Evolutionary conservation across 2,113 vertebrate genomes (phyloP), one percentile per base, ranked within the genome.

Genomic region (Saimiri boliviensis): DNA sequence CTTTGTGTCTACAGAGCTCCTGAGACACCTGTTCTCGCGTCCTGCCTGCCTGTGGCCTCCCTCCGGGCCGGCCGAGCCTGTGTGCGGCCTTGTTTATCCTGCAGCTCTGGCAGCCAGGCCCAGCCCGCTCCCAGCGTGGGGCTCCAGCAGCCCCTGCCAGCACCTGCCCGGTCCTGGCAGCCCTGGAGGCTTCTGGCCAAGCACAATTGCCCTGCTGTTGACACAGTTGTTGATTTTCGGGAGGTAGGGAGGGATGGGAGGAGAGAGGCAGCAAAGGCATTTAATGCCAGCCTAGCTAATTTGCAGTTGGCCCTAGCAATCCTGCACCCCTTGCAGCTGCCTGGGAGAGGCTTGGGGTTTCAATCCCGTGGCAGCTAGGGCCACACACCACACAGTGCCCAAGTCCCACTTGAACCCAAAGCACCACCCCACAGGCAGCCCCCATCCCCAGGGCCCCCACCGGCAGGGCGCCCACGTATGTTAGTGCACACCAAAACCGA

Each of bases 11-110:
- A 90, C 60, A 19, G 12, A 11, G 89, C 96, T 97, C 96, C 89
- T 6, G 86, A 94, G 97, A 97, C 98, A 98, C 98, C 98, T 98
- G 97, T 98, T 98, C 86, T 91, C 60, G n/a, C 37, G 70, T 88
- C 49, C n/a, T 82, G 95, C 94, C 89, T 47, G 92, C 86, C 77
- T n/a, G 35, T 16, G 23, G 97, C 91, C 90, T 52, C 96, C 94
- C 95, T 93, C 91, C 93, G n/a, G 56, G 40, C 80, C 42, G 56
- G 40, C 80, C 77, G 37, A 17, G 96, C 89, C 92, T 85, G 94
- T 52, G 96, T 91, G 35, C 25, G 21, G 81, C 97, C 96, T 58
- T 3, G 58, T 95, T 95, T 97, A 97, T 93, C 97, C 47, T 60
- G 14, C 58, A 5, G 95, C 89, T 82, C 91, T 94, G 93, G 11